Evolutionary conservation across 2,888 invertebrate species (phyloP), one percentile per base, ranked within the genome.

Genomic region (Sarcophaga variegata): DNA sequence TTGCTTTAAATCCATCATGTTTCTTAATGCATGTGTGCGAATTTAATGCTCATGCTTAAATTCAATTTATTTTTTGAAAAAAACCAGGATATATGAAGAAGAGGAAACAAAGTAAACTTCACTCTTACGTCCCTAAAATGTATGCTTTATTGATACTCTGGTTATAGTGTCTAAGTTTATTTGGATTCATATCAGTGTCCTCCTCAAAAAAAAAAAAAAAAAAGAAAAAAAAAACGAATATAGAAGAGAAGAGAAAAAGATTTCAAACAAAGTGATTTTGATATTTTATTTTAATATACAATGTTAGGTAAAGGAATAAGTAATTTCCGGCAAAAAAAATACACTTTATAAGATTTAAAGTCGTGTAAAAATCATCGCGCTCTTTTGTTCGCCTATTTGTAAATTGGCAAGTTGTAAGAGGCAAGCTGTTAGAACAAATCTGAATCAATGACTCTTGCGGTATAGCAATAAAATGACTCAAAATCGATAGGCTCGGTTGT

Each of bases 131-230:
- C 54, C 5, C 54, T 17, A 14, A 54, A 54, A 54, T 54, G 54
- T 54, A 47, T 69, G 45, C 8, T 25, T 25, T 25, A 54, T 70
- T 25, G 25, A 54, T 70, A 27, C 25, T 54, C 54, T 54, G 25
- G 25, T 54, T n/a, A 25, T 25, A n/a, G 17, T 70, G 22, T 54
- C 25, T 54, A 25, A 70, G 25, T 8, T 70, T 70, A 70, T 70
- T 70, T 22, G 20, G 70, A 49, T 54, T 25, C 17, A 54, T 70
- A 25, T 70, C 70, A 70, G 25, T 54, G 22, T 70, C 70, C 70
- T 70, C 17, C 25, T 12, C 14, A 69, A 10, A 49, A 47, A 22
- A 12, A 69, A 11, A 49, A 25, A 54, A 25, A 22, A 17, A 4
- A 12, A 1, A 54, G 5, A 25, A 54, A 25, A 22, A 17, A 4